Conservation (phyloP, 2,888 invertebrate species). For the Orthonychiurus folsomi region DNA sequence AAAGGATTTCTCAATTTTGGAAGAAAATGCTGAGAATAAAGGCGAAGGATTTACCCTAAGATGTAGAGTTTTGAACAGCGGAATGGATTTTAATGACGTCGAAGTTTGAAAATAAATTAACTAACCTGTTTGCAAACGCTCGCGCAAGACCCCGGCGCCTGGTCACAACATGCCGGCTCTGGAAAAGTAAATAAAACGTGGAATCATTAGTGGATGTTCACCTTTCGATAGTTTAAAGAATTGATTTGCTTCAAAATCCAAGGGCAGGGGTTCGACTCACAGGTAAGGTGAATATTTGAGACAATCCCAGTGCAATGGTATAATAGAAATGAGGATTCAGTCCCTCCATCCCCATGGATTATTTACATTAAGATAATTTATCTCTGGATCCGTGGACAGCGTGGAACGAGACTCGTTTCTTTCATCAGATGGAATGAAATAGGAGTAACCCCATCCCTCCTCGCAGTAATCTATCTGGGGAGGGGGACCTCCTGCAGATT, state of each 20-base stretch:
- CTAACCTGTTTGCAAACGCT: conserved; percentile 23
- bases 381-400: neutral
- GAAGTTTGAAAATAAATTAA: neutral
- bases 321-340: no score
- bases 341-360: no score
- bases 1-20: neutral
- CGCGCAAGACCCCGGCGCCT: conserved; percentile 25
- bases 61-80: no score
- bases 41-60: no score
- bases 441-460: conserved; percentile 6
- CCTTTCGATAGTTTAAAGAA: no score
- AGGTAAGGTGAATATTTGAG: no score
- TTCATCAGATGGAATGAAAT: conserved; percentile 5
- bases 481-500: conserved; percentile 24
- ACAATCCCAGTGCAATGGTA: no score
- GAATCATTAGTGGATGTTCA: no score
- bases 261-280: no score
- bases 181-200: no score
- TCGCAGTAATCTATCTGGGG: conserved; percentile 1
- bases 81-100: no score
- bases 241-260: no score
- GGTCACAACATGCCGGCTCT: conserved; percentile 27
- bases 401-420: neutral
- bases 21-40: neutral
- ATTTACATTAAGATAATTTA: neutral